Conservation (phyloP, 30 jellyfish, hydroid and myxozoan genomes). For the Rhopilema esculentum region DNA sequence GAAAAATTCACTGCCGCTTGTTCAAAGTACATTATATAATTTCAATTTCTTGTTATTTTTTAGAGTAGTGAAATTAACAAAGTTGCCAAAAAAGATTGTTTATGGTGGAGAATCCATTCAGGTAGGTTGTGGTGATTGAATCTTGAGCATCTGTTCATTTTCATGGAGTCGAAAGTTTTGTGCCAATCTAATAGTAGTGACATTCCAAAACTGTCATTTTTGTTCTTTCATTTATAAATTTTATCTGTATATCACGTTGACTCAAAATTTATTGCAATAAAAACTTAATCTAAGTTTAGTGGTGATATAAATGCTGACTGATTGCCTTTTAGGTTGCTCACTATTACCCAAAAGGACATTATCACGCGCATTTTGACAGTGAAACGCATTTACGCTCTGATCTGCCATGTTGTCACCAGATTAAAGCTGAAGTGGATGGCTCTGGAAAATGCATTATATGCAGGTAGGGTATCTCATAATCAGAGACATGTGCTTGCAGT, state of each 20-base stretch:
- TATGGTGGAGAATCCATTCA: constrained; percentile 85
- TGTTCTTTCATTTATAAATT: no score
- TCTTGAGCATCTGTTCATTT: no score
- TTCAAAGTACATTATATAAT: no score
- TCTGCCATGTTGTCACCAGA: constrained; percentile 94
- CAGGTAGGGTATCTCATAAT: constrained; percentile 64
- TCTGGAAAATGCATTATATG: constrained; percentile 90
- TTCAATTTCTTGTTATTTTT: not conserved
- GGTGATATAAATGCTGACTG: not conserved
- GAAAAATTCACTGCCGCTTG: no score
- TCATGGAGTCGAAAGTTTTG: no score
- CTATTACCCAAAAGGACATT: constrained; percentile 89
- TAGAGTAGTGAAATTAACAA: constrained; percentile 68
- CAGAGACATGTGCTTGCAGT: not conserved
- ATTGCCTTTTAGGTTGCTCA: constrained; percentile 48
- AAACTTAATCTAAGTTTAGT: no score
- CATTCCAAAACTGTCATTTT: no score
- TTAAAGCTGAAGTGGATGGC: constrained; percentile 61
- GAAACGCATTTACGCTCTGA: constrained; percentile 81
- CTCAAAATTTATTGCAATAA: no score
- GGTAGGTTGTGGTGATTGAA: no score
- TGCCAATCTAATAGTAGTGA: no score
- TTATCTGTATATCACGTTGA: no score
- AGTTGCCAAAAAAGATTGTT: constrained; percentile 58
- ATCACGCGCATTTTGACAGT: constrained; percentile 98